Base-by-base conservation (phyloP, 2,888 invertebrate species). In the Mayetiola destructor region DNA sequence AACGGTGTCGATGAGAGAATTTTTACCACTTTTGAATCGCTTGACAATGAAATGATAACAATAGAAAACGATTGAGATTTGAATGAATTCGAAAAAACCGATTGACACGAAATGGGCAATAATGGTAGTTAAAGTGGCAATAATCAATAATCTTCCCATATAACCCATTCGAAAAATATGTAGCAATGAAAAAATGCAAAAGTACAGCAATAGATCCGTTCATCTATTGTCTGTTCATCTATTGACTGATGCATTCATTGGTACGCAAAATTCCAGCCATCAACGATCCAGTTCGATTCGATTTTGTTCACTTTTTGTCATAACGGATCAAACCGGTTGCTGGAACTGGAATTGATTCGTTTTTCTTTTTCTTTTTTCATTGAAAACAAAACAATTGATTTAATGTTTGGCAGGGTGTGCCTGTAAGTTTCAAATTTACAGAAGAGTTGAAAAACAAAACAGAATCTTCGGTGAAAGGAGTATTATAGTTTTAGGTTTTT, bases 71-170 rank as follows among this genome's bases (percentile, higher is more conserved):
- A n/a, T n/a, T n/a, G n/a, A n/a, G n/a, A n/a, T n/a, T n/a, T n/a
- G n/a, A n/a, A n/a, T n/a, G n/a, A n/a, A n/a, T n/a, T n/a, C n/a
- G n/a, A n/a, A n/a, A n/a, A n/a, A n/a, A n/a, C n/a, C 23, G 14
- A 27, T 48, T 48, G 48, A 48, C 48, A 48, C 23, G 42, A 42
- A 48, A 48, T 48, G 48, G 48, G 48, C 48, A 48, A 48, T 48
- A 48, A 48, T n/a, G 27, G 12, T 16, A 4, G n/a, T 37, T 9
- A 37, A 37, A 37, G 8, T 16, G 48, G 27, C 48, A 48, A 48
- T 48, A 48, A 48, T 27, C 48, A 48, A 27, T 27, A 48, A 48
- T 27, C 48, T 27, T 21, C 27, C n/a, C n/a, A n/a, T 48, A 9
- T 48, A 16, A 27, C 27, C 23, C 1, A 23, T 21, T 42, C 8